phyloP scores from a whole-genome alignment of 2,113 vertebrate genomes.

The Athene cunicularia region DNA sequence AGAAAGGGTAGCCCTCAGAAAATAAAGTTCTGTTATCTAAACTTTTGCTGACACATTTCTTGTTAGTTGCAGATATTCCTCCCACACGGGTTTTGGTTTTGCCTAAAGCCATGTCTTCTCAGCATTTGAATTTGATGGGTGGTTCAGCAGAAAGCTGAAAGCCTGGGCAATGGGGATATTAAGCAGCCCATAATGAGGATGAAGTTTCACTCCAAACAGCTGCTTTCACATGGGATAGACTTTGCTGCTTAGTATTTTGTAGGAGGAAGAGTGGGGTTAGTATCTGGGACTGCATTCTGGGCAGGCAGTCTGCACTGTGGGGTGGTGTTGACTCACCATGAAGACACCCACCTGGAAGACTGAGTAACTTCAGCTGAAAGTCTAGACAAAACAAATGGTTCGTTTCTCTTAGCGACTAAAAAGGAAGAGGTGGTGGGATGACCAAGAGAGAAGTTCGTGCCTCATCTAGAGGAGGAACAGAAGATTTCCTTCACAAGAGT shows the following conservation, averaged over 20 bases:
- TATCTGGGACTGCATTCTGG: slow-evolving; percentile 8
- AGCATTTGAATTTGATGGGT: neutral
- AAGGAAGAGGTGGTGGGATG: slow-evolving; percentile 11
- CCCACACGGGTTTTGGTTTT: neutral
- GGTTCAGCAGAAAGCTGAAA: neutral
- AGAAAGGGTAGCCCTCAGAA: neutral
- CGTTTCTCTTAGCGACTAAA: neutral
- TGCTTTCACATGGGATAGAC: neutral
- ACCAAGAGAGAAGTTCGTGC: neutral
- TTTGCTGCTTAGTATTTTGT: neutral
- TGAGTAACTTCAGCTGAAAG: neutral
- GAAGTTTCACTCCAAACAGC: neutral
- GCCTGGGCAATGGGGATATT: neutral
- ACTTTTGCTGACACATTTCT: neutral
- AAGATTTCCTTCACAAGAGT: neutral
- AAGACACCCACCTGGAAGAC: slow-evolving; percentile 34
- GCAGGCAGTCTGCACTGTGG: slow-evolving; percentile 13
- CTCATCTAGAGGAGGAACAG: neutral
- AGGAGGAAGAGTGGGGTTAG: neutral
- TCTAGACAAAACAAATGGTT: slow-evolving; percentile 37
- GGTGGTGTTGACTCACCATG: slow-evolving; percentile 30
- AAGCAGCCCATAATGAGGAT: neutral
- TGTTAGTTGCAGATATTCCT: neutral
- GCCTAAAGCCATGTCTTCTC: neutral
- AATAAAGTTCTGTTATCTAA: neutral